phyloP scores from a whole-genome alignment of 2,888 invertebrate species.

The Meiosimyza platycephala region DNA sequence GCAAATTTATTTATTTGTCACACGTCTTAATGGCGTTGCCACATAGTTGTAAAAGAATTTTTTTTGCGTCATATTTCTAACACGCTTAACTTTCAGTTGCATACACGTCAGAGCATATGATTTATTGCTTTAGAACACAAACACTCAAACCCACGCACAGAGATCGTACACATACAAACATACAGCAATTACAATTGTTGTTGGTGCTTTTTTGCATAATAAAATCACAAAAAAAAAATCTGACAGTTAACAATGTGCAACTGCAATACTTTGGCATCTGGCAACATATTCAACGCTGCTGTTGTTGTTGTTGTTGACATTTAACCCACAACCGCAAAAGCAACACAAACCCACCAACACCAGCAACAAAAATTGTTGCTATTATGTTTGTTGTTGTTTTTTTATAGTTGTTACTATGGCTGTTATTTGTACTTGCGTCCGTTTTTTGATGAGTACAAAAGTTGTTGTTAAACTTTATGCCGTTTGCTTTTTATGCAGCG shows the following conservation, averaged over 20 bases:
- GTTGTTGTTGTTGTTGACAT: constrained; percentile 34
- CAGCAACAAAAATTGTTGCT: constrained; percentile 4
- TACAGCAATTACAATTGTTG: constrained; percentile 22
- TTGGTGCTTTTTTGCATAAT: neutral
- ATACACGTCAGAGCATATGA: constrained; percentile 28
- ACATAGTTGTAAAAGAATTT: neutral
- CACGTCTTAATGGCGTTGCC: constrained; percentile 22
- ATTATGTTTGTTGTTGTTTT: constrained; percentile 8
- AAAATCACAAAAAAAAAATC: neutral
- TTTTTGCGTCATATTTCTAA: neutral
- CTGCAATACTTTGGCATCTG: neutral
- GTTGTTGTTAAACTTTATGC: constrained; percentile 21
- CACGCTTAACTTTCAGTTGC: neutral
- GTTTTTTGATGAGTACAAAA: constrained; percentile 24
- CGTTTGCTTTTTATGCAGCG: neutral
- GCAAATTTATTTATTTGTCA: constrained; percentile 39
- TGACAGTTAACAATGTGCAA: neutral
- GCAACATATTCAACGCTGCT: neutral
- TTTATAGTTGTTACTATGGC: neutral
- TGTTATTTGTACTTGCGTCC: constrained; percentile 30
- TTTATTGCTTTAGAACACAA: constrained; percentile 15
- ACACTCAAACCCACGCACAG: neutral
- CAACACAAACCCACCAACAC: constrained; percentile 24
- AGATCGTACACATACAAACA: neutral
- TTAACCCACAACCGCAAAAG: constrained; percentile 29